Conservation (phyloP, 2,888 invertebrate species). For the Pachliopta kotzebuea region DNA sequence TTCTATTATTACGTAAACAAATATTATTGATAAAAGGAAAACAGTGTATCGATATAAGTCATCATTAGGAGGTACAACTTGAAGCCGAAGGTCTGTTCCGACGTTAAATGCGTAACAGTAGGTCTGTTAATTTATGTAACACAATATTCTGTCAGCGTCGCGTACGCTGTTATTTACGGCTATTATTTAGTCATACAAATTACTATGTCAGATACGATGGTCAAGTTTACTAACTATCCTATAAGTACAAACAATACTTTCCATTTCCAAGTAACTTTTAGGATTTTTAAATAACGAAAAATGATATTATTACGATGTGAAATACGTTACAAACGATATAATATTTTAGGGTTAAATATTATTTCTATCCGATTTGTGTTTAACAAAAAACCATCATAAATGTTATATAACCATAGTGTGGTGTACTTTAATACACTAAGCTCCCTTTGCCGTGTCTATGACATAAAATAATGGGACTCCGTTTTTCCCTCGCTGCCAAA, state of each 20-base stretch:
- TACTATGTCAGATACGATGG: background rate
- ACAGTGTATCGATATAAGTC: background rate
- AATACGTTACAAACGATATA: too few species aligned
- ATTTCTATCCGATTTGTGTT: too few species aligned
- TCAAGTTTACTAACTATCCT: background rate
- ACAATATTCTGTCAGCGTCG: slow-evolving; percentile 13
- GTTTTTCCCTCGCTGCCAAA: slow-evolving; percentile 55
- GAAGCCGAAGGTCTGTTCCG: background rate
- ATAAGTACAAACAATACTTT: too few species aligned
- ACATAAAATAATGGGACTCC: slow-evolving; percentile 76
- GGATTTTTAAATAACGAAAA: too few species aligned
- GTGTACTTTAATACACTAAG: slow-evolving; percentile 40
- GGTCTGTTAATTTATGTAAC: slow-evolving; percentile 17
- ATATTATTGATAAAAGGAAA: background rate
- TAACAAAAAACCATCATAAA: too few species aligned
- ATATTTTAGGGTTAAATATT: too few species aligned
- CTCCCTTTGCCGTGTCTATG: slow-evolving; percentile 71
- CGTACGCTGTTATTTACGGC: slow-evolving; percentile 5
- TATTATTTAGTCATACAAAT: slow-evolving; percentile 8
- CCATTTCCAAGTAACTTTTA: too few species aligned
- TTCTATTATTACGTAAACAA: too few species aligned
- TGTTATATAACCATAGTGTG: too few species aligned
- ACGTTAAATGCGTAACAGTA: slow-evolving; percentile 13
- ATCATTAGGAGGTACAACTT: slow-evolving; percentile 2
- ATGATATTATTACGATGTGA: too few species aligned